Evolutionary conservation across 2,888 invertebrate genomes (phyloP), one percentile per base, ranked within the genome.

Genomic region (Miltochrista miniata): DNA sequence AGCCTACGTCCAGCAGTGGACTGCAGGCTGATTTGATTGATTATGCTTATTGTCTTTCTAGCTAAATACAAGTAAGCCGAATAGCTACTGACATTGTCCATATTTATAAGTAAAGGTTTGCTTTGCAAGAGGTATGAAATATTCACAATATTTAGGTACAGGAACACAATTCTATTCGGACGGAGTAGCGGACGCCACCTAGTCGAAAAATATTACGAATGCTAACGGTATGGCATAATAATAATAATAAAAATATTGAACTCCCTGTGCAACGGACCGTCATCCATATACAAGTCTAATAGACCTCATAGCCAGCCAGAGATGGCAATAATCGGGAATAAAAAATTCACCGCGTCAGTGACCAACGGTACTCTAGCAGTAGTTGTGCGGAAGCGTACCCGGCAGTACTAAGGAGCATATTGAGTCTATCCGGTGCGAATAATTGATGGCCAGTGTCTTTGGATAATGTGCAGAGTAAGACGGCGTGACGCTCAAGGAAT

Each of bases 311-410:
- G 79, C 69, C 71, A 75, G 63, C 62, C 79, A 66, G 64, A 61
- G 69, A 70, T 70, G 81, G 81, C 72, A 80, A 81, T 87, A 89
- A 90, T 86, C 67, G 76, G 68, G 68, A 69, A 87, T 87, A 85
- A 88, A 88, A 86, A 86, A 88, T 89, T 87, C 87, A 87, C 61
- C 53, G 68, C 76, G 65, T 46, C 56, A 48, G 45, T 58, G 52
- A 49, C 56, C 61, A 68, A 68, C 65, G 68, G 65, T 55, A 67
- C 54, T 45, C 18, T 37, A 45, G 41, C 54, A 59, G 61, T 53
- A 56, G 61, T 56, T 56, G 58, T 64, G 63, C 73, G 76, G 72
- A 72, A 70, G 66, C 59, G 51, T 48, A 41, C 35, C 50, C 47
- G 59, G 56, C 54, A 59, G 54, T 56, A 54, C 46, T 50, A 54